Conservation (phyloP, 1,140 invertebrate species). For the Globodera ellingtonae region DNA sequence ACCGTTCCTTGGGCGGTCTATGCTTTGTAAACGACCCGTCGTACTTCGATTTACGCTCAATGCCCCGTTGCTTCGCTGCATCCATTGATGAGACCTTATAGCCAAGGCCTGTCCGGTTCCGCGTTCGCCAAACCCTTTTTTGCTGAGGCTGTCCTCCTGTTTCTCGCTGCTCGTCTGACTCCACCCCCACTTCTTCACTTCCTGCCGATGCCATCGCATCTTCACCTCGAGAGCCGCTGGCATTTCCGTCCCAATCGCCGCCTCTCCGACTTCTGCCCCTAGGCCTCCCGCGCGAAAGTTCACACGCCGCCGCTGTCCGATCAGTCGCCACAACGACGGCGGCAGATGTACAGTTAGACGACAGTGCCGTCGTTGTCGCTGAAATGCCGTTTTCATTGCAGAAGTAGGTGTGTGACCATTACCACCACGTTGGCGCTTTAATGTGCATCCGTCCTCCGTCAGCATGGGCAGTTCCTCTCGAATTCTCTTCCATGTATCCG, state of each 20-base stretch:
- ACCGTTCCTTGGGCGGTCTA: neutral
- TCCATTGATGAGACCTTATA: neutral
- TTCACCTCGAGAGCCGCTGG: neutral
- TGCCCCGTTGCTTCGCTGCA: neutral
- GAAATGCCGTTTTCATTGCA: neutral
- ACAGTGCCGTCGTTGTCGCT: neutral
- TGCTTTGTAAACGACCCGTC: neutral
- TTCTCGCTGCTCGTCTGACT: neutral
- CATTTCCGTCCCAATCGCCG: neutral
- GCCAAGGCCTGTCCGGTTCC: neutral
- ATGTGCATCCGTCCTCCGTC: constrained; percentile 23
- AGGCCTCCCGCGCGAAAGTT: neutral
- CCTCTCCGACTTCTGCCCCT: neutral
- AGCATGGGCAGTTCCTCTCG: neutral
- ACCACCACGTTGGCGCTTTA: constrained; percentile 1
- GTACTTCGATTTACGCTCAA: neutral
- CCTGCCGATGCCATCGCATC: neutral
- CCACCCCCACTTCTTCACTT: neutral
- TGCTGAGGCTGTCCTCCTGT: neutral
- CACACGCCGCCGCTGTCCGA: neutral
- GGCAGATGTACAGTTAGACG: neutral
- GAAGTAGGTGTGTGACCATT: neutral
- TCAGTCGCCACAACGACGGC: neutral
- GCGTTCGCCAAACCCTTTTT: neutral
- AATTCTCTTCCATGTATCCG: constrained; percentile 17